Base-by-base conservation (phyloP, 2,888 invertebrate species). In the Plebejus anna region DNA sequence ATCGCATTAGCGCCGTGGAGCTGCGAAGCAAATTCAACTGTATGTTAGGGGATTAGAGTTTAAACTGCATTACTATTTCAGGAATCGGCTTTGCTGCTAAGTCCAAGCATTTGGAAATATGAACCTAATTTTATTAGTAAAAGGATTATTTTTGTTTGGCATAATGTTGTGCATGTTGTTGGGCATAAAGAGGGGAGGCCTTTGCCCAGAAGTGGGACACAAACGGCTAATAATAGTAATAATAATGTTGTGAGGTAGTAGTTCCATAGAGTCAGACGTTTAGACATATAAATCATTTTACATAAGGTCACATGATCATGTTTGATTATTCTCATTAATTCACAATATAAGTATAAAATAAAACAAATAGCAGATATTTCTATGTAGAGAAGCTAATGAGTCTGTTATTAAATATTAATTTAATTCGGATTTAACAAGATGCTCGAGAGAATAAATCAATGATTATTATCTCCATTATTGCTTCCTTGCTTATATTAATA, bases 1-100 rank as follows among this genome's bases (percentile, higher is more conserved):
- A 76, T 77, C 78, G 80, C 78, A 36, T 66, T 66, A 66, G 66
- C 66, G 32, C 66, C 66, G 32, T 66, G 32, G 32, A 61, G 2
- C 28, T 61, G 28, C 32, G 22, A 16, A 13, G 32, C 4, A 66
- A 66, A 32, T 16, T 66, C 13, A 5, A 32, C 66, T 16, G 32
- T 66, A 66, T 66, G 4, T 13, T 0, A 6, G 13, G 66, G 11
- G 4, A 13, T 66, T 28, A 66, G 1, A 66, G 32, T 16, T 66
- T 13, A 66, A 66, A 32, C 32, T 13, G 13, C 32, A 4, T 32
- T 11, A 13, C 13, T 9, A 2, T 16, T 66, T 66, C 5, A 66
- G 66, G 32, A 66, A 66, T 32, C 66, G 66, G 4, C 32, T 16
- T 11, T 66, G 13, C 22, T 2, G 66, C 66, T 36, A 7, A 61